A percentile compares a stretch with the other conserved stretches of the same genome.
phyloP scores from a whole-genome alignment of 1,140 invertebrate genomes.

The Fragariocoptes setiger region DNA sequence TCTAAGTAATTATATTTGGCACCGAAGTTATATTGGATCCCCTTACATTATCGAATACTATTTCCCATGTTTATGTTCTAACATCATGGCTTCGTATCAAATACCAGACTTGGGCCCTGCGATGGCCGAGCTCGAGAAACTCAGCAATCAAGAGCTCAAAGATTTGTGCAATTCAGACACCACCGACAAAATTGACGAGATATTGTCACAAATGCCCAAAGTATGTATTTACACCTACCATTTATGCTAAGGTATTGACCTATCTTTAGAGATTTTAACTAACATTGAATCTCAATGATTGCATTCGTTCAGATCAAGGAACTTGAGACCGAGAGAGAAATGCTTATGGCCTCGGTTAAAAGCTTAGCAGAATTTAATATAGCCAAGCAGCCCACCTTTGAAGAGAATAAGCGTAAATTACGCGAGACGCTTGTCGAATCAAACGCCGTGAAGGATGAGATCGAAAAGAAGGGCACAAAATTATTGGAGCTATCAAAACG shows the following conservation, averaged over 20 bases:
- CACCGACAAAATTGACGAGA: not conserved
- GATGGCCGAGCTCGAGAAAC: not conserved
- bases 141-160: not conserved
- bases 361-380: constrained; percentile 57
- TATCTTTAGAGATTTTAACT: no score
- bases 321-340: constrained; percentile 44
- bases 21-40: no score
- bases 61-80: no score
- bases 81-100: no score
- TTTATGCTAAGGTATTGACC: no score
- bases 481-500: constrained; percentile 25
- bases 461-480: constrained; percentile 16
- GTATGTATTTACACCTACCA: no score
- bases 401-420: constrained; percentile 20
- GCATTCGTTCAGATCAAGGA: constrained; percentile 36
- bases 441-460: constrained; percentile 27
- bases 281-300: no score
- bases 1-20: no score
- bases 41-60: no score
- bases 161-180: not conserved
- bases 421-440: constrained; percentile 31
- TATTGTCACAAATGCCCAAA: not conserved
- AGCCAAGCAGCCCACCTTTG: constrained; percentile 38
- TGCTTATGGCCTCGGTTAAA: constrained; percentile 47
- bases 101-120: no score